Evolutionary conservation across 2,113 vertebrate species (phyloP).

Genomic region (Silurus asotus): DNA sequence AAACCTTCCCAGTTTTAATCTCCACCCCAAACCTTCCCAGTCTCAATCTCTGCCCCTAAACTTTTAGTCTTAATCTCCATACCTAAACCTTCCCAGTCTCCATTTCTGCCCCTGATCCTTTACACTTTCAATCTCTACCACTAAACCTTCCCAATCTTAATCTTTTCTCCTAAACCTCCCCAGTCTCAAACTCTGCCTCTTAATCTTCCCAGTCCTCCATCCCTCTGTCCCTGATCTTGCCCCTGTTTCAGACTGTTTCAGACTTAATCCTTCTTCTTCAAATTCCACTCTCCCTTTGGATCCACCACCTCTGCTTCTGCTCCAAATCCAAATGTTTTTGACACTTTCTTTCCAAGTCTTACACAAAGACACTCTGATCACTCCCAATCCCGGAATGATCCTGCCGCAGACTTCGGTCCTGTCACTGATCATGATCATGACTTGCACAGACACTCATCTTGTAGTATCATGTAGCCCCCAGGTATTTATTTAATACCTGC

Average conservation of each 20-base stretch:
- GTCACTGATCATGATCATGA: background rate
- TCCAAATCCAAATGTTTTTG: too few species aligned
- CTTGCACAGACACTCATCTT: background rate
- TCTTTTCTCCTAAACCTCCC: too few species aligned
- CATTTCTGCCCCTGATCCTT: background rate
- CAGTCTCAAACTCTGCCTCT: background rate
- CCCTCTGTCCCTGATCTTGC: background rate
- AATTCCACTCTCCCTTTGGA: too few species aligned
- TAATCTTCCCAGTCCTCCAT: too few species aligned
- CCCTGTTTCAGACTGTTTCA: background rate
- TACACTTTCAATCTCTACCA: background rate
- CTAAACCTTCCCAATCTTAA: too few species aligned
- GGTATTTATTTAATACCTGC: background rate
- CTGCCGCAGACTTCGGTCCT: too few species aligned
- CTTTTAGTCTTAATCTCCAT: background rate
- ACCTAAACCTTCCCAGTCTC: background rate
- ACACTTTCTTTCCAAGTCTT: too few species aligned
- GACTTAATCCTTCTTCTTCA: too few species aligned
- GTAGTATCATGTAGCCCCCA: background rate
- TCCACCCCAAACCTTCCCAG: background rate
- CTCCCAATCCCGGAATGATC: too few species aligned
- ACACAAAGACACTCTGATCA: too few species aligned
- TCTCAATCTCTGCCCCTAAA: background rate
- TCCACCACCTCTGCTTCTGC: too few species aligned
- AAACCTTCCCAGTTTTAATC: background rate